phyloP scores from a whole-genome alignment of 2,888 invertebrate species.

The Pegoplata infirma region DNA sequence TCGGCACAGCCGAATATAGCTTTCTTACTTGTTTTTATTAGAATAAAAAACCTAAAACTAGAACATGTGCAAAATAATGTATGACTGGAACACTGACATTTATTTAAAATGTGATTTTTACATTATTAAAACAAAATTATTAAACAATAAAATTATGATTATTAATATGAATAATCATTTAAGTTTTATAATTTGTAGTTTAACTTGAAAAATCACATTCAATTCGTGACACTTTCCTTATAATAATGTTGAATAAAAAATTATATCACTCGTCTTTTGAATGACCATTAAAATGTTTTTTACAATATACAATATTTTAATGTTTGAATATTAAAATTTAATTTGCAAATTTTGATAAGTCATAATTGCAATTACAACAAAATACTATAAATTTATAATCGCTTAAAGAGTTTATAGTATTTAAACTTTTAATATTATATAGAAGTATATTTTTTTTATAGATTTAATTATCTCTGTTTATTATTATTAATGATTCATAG shows the following conservation, averaged over 20 bases:
- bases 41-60: background rate
- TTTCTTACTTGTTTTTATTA: background rate
- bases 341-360: background rate
- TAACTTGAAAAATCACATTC: background rate
- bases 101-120: background rate
- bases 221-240: background rate
- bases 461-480: constrained; percentile 8
- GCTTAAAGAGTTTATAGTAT: background rate
- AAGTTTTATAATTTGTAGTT: too few species aligned
- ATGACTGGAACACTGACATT: too few species aligned
- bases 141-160: too few species aligned
- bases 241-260: background rate
- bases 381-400: background rate
- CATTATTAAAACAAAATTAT: too few species aligned
- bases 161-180: too few species aligned
- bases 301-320: background rate
- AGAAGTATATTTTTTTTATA: constrained; percentile 1
- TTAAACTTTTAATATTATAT: constrained; percentile 7
- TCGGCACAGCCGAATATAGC: too few species aligned
- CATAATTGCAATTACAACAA: background rate
- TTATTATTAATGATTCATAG: constrained; percentile 33
- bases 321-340: background rate
- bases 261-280: background rate
- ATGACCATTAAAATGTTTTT: background rate
- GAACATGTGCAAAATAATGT: background rate